Evolutionary conservation across 2,888 invertebrate species (phyloP).

Genomic region (Taenaris catops): DNA sequence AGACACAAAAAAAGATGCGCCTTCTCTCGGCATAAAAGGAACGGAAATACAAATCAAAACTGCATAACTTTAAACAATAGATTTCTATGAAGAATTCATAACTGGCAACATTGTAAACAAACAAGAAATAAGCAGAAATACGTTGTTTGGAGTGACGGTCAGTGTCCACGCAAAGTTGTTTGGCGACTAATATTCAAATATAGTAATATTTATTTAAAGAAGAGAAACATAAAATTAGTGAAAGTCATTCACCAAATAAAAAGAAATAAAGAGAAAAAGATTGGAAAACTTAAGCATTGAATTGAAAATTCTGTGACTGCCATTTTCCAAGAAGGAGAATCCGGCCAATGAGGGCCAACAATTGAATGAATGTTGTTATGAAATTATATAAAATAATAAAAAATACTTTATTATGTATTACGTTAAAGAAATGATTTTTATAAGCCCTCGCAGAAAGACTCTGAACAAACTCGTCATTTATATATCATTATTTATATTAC

Average conservation of each 20-base stretch:
- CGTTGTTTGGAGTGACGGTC: conserved; percentile 1
- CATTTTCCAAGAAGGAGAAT: too few relatives aligned
- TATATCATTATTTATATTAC: conserved; percentile 27
- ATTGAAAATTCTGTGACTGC: too few relatives aligned
- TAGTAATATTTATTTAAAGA: too few relatives aligned
- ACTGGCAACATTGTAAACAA: conserved; percentile 6
- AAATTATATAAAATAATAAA: conserved; percentile 17
- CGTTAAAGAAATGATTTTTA: conserved; percentile 44
- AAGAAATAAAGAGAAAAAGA: too few relatives aligned
- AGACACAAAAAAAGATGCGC: too few relatives aligned
- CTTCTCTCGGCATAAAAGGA: background rate
- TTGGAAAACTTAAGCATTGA: too few relatives aligned
- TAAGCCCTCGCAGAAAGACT: conserved; percentile 33
- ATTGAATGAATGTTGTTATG: too few relatives aligned
- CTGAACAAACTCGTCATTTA: conserved; percentile 34
- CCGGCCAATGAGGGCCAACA: too few relatives aligned
- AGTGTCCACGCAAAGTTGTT: background rate
- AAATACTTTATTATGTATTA: conserved; percentile 32
- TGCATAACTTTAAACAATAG: conserved; percentile 1
- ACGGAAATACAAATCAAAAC: conserved; percentile 8
- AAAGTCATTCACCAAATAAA: too few relatives aligned
- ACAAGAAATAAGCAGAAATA: conserved; percentile 5
- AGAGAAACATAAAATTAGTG: too few relatives aligned
- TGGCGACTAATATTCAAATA: too few relatives aligned
- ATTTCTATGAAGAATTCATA: conserved; percentile 8